Base-by-base conservation (phyloP, 1,140 invertebrate genomes). In the Pinna nobilis region DNA sequence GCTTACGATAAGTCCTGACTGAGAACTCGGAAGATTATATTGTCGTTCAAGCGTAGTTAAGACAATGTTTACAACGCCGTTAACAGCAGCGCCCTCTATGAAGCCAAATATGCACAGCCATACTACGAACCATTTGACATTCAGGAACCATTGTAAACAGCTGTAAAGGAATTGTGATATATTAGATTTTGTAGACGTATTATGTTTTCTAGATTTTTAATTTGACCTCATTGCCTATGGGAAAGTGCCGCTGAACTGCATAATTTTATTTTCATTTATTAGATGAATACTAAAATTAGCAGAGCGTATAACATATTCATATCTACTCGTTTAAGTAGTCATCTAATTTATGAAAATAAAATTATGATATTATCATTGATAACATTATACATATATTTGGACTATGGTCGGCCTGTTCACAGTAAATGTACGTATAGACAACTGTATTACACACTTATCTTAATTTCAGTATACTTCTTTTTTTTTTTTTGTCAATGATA, bases 1-100 rank as follows among this genome's bases (percentile, higher is more conserved):
- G 41, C 78, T 82, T 23, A 82, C 60, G 32, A 84, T 81, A 15
- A 84, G 51, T 11, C 79, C 83, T 1, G 78, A 72, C 68, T 82
- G 72, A 33, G 76, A 77, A 30, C 80, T 83, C 0, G 73, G 70
- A 2, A 86, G 50, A 25, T 77, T 77, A 51, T 71, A 86, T 11
- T 82, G 77, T 30, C 68, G 71, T 60, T 86, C 81, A 28, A 86
- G 47, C 15, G 76, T 80, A 3, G 82, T 82, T 7, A 82, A 30
- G 20, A 80, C 59, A 4, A 95, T 94, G 73, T 96, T 95, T 47
- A 94, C 91, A 69, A 96, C 93, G 0, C 95, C 95, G 82, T 96
- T 96, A n/a, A 96, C 94, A 61, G 95, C 92, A 88, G 95, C 92
- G 49, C 94, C 93, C 93, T 89, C 72, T 74, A 77, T 32, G 44